Evolutionary conservation across 2,113 vertebrate genomes (phyloP).

Genomic region (Platysteira castanea): DNA sequence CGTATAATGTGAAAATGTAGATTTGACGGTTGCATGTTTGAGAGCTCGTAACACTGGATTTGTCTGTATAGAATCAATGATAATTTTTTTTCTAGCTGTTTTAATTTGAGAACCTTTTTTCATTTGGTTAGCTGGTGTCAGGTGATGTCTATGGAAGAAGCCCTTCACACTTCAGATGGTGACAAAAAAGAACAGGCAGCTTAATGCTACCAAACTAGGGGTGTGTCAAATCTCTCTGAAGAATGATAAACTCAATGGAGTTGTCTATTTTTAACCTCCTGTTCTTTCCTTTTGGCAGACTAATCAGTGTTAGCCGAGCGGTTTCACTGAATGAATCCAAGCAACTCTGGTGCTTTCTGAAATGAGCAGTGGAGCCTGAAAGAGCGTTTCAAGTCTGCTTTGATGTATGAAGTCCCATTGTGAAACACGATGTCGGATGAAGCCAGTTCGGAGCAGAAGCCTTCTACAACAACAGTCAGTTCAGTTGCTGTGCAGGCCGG

Average conservation of each 20-base stretch:
- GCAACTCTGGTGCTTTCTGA: constrained; percentile 25
- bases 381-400: not conserved
- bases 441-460: constrained; percentile 32
- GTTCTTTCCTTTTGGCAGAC: constrained; percentile 79
- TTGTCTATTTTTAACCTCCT: constrained; percentile 87
- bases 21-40: not conserved
- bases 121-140: constrained; percentile 42
- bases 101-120: constrained; percentile 25
- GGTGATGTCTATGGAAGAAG: constrained; percentile 41
- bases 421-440: constrained; percentile 70
- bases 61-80: not conserved
- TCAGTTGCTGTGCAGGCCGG: constrained; percentile 85
- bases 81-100: not conserved
- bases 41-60: not conserved
- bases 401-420: not conserved
- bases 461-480: constrained; percentile 82
- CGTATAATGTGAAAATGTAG: not conserved
- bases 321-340: constrained; percentile 69
- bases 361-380: not conserved
- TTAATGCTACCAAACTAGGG: constrained; percentile 77
- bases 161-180: constrained; percentile 55
- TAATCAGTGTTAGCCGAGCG: constrained; percentile 67
- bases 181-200: constrained; percentile 65
- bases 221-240: constrained; percentile 76
- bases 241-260: constrained; percentile 84